Base-by-base conservation (phyloP, 2,888 invertebrate species). In the Elmis aenea region DNA sequence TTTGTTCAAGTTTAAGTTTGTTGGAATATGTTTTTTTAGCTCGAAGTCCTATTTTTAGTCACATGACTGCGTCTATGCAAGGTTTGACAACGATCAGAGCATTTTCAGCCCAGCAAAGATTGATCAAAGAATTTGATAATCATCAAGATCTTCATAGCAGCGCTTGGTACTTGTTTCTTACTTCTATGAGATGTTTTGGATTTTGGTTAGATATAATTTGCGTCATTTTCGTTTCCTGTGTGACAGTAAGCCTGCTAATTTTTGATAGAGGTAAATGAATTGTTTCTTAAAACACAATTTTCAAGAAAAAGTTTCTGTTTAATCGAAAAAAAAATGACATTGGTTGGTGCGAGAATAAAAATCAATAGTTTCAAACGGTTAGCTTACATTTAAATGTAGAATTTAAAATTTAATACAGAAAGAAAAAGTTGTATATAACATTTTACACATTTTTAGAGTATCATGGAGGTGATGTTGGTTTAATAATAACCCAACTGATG, bases 401-500 rank as follows among this genome's bases (percentile, higher is more conserved):
- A n/a, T n/a, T n/a, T n/a, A n/a, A n/a, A n/a, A n/a, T n/a, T n/a
- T n/a, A n/a, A n/a, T n/a, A n/a, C n/a, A n/a, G n/a, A n/a, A n/a
- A n/a, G n/a, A n/a, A 18, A 8, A 22, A 26, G 6, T 6, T n/a
- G 35, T 48, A 35, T 18, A 18, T 8, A 18, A 18, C 8, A n/a
- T n/a, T n/a, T n/a, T n/a, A n/a, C n/a, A n/a, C n/a, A n/a, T n/a
- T 26, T 23, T 34, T 21, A 38, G 38, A 32, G 5, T 25, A 16
- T 13, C 22, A 22, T 28, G 40, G 58, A 14, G 86, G 86, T 22
- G 79, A 81, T 54, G 83, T 87, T 2, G 88, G 88, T 16, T 62
- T 88, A 30, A 85, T 86, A 8, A 84, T 88, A 38, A 87, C 87
- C 0, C 85, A 88, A 59, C 83, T 83, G 16, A 79, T 83, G 1